These are phyloP conservation scores for Chelonus formosanus DNA, from an alignment of 2,888 invertebrate species.

Conservation along the genomic window DNA sequence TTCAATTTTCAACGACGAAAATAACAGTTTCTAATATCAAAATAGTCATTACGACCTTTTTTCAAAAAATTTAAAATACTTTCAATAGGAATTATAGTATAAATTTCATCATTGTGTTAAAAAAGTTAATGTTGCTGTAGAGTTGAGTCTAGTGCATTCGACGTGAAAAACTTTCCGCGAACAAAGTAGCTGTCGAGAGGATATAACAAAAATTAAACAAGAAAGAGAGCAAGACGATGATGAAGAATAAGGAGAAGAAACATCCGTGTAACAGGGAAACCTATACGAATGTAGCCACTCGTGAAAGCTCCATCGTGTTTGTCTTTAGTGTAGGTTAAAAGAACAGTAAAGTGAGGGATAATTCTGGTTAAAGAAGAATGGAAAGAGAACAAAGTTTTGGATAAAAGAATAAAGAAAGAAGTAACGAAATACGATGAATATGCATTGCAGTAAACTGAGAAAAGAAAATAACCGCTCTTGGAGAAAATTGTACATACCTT, in stretches of 20 bases:
- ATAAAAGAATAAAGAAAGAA: constrained; percentile 6
- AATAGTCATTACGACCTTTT: too few relatives aligned
- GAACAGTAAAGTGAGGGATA: constrained; percentile 15
- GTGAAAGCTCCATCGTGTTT: constrained; percentile 51
- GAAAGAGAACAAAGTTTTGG: constrained; percentile 18
- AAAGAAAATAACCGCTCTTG: constrained; percentile 31
- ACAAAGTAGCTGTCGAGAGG: too few relatives aligned
- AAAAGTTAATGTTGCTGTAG: too few relatives aligned
- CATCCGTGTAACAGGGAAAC: constrained; percentile 36
- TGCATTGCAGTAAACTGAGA: constrained; percentile 44
- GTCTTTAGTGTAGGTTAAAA: constrained; percentile 40
- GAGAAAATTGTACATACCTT: constrained; percentile 25
- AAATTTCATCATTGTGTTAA: too few relatives aligned
- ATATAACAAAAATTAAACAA: constrained; percentile 1
- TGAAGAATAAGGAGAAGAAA: constrained; percentile 27
- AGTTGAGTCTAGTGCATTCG: too few relatives aligned
- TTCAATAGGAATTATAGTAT: too few relatives aligned
- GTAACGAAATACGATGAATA: constrained; percentile 51
- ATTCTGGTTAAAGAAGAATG: not conserved
- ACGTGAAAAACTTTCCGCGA: too few relatives aligned
- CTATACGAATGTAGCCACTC: constrained; percentile 45
- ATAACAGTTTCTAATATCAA: too few relatives aligned
- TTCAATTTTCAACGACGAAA: too few relatives aligned
- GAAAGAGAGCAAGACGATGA: constrained; percentile 18
- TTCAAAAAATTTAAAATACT: too few relatives aligned